Evolutionary conservation across 2,888 invertebrate genomes (phyloP), one percentile per base, ranked within the genome.

Genomic region (Acanthoscelides obtectus): DNA sequence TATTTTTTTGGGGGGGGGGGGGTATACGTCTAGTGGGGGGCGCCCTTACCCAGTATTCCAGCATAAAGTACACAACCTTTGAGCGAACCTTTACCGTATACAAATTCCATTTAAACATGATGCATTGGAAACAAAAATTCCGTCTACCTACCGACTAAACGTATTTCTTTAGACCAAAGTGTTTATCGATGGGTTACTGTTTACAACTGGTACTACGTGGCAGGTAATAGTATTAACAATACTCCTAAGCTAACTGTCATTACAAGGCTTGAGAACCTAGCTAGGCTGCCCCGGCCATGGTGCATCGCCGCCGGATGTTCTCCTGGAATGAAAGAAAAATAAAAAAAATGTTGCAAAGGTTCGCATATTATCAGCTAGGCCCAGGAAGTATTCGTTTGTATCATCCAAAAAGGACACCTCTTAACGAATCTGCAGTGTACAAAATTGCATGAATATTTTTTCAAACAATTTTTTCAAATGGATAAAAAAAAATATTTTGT

Each of bases 241-340:
- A 81, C 69, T 67, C 80, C 79, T 74, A 83, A 77, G 71, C 81
- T 80, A 69, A 83, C 73, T 22, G 82, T 74, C 64, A 84, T 75
- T 45, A 83, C 81, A 75, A 80, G 79, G 76, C 81, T 81, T 71
- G 84, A 81, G 19, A 80, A 79, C 72, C 81, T 80, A 72, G 82
- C 79, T 70, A 83, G 77, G 70, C 82, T 82, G 73, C 87, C 86
- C 72, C 83, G 83, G 69, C 92, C 91, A 80, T 93, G 93, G 86
- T 94, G 93, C 94, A 94, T 94, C 67, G 94, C 94, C 72, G 94
- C 94, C 80, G 94, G 94, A 84, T 93, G 93, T 87, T 94, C 94
- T 81, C 94, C 94, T 94, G 89, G 79, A 88, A 88, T n/a, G n/a
- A n/a, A n/a, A n/a, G n/a, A n/a, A n/a, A n/a, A n/a, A n/a, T n/a